phyloP scores from a whole-genome alignment of 2,888 invertebrate species.

The Phortica magna region DNA sequence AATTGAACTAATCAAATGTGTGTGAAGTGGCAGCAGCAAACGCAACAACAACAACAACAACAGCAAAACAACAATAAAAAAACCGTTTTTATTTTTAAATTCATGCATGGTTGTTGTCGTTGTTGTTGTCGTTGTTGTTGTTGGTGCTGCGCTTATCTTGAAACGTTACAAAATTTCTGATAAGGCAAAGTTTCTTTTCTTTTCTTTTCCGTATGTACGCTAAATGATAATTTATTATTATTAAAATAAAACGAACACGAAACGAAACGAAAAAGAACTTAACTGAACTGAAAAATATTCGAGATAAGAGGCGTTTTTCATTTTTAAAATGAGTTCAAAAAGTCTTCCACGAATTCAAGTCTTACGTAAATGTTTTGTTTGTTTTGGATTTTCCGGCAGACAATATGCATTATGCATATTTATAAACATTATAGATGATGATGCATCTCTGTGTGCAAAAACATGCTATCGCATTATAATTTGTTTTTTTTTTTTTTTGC shows the following conservation, averaged over 20 bases:
- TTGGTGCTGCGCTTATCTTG: slow-evolving; percentile 26
- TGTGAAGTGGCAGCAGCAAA: background rate
- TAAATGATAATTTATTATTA: slow-evolving; percentile 36
- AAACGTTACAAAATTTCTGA: slow-evolving; percentile 33
- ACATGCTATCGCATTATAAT: no score
- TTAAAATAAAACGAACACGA: slow-evolving; percentile 14
- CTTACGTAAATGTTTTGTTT: background rate
- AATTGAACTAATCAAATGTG: slow-evolving; percentile 24
- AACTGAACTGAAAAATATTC: slow-evolving; percentile 9
- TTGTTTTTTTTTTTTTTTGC: no score
- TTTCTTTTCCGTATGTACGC: slow-evolving; percentile 3
- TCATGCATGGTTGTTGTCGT: background rate
- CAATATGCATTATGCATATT: no score
- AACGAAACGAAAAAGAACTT: no score
- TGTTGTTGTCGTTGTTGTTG: background rate
- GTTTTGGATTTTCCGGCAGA: background rate
- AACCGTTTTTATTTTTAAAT: background rate
- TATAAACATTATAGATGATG: no score
- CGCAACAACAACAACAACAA: background rate
- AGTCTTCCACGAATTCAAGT: background rate
- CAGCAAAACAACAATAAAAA: background rate
- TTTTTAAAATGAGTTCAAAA: background rate
- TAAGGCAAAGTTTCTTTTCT: slow-evolving; percentile 12
- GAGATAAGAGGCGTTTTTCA: slow-evolving; percentile 9
- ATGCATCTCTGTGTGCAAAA: no score